A percentile compares a stretch with the other conserved stretches of the same genome.
phyloP scores from a whole-genome alignment of 1,140 invertebrate species.

The Druon quercuslanigerum region DNA sequence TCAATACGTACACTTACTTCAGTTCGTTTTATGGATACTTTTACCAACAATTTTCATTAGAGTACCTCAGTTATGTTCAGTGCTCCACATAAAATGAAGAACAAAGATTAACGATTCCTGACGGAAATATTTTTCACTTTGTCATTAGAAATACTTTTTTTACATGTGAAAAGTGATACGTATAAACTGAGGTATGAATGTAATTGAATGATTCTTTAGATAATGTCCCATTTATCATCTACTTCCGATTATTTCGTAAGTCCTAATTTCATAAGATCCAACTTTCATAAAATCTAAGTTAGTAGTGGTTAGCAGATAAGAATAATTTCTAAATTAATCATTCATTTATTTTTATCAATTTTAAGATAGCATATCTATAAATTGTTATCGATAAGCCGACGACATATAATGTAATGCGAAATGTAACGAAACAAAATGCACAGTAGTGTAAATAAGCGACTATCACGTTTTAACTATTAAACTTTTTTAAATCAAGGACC shows the following conservation, averaged over 20 bases:
- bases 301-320: too few relatives aligned
- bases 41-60: constrained; percentile 21
- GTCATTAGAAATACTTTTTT: too few relatives aligned
- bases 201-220: too few relatives aligned
- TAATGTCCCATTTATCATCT: too few relatives aligned
- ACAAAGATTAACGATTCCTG: too few relatives aligned
- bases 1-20: constrained; percentile 6
- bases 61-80: constrained; percentile 1
- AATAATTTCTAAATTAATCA: not conserved
- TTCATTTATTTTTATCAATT: constrained; percentile 38
- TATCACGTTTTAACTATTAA: constrained; percentile 58
- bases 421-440: constrained; percentile 45
- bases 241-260: too few relatives aligned
- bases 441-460: constrained; percentile 61
- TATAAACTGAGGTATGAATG: too few relatives aligned
- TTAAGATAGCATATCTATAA: constrained; percentile 55
- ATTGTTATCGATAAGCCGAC: constrained; percentile 48
- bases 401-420: constrained; percentile 41
- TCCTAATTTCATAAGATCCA: too few relatives aligned
- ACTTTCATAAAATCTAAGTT: too few relatives aligned
- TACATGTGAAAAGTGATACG: too few relatives aligned
- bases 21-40: constrained; percentile 12
- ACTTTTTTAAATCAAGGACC: constrained; percentile 66
- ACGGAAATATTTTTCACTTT: too few relatives aligned
- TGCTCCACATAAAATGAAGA: not conserved